phyloP scores from a whole-genome alignment of 2,797 vertebrate species.

The Sternotherus odoratus region DNA sequence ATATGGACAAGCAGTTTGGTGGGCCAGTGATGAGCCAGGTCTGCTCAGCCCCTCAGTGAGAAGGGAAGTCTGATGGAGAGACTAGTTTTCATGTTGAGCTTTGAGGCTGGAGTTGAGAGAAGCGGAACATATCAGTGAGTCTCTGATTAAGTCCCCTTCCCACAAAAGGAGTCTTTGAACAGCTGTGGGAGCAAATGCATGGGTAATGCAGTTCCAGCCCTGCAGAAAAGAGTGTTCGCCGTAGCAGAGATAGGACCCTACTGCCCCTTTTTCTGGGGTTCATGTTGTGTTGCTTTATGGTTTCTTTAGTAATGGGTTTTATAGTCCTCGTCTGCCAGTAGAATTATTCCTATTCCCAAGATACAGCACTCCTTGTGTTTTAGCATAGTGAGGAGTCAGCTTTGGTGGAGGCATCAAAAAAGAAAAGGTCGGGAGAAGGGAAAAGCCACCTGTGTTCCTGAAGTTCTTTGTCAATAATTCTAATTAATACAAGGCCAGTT shows the following conservation, averaged over 20 bases:
- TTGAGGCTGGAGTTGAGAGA: background rate
- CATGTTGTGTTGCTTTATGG: background rate
- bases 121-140: background rate
- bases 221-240: background rate
- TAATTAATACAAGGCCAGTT: background rate
- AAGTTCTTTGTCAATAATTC: constrained; percentile 9
- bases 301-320: background rate
- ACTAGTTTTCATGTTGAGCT: background rate
- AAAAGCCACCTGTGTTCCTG: background rate
- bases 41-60: background rate
- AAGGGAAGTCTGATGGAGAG: background rate
- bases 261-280: background rate
- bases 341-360: background rate
- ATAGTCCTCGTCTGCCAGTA: background rate
- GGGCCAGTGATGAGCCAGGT: background rate
- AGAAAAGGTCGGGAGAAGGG: background rate
- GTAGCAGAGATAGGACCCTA: background rate
- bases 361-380: background rate
- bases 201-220: background rate
- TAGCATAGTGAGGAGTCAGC: background rate
- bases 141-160: background rate
- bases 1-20: background rate
- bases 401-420: background rate
- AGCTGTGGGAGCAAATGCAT: background rate
- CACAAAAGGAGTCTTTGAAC: background rate